Conservation (phyloP, 2,888 invertebrate species). For the Phyllotreta cruciferae region DNA sequence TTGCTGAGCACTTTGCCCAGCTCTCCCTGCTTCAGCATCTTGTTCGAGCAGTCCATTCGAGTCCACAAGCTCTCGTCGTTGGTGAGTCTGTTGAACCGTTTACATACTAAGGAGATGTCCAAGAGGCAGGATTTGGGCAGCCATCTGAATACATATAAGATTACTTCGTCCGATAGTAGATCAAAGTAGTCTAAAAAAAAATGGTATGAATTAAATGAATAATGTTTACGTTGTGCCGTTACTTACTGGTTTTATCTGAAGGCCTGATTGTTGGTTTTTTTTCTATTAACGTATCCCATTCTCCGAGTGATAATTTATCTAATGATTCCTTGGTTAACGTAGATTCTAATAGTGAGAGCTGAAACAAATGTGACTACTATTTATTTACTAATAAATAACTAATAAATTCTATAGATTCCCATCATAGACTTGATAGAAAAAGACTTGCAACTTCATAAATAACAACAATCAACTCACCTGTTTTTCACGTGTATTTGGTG, state of each 20-base stretch:
- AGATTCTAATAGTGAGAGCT: conserved; percentile 53
- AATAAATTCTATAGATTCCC: neutral
- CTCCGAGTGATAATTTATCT: conserved; percentile 50
- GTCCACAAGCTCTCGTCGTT: conserved; percentile 89
- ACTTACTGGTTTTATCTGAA: conserved; percentile 49
- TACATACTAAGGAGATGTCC: conserved; percentile 76
- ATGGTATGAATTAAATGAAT: neutral
- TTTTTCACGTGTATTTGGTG: conserved; percentile 47
- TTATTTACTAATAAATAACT: neutral
- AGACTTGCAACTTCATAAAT: neutral
- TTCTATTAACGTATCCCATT: conserved; percentile 50
- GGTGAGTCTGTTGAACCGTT: conserved; percentile 79
- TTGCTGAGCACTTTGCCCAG: conserved; percentile 78
- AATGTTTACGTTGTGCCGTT: too few species aligned
- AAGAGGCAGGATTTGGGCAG: conserved; percentile 79
- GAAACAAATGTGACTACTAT: conserved; percentile 36
- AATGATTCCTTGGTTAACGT: conserved; percentile 53
- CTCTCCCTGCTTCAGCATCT: conserved; percentile 71
- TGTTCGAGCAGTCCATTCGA: conserved; percentile 79
- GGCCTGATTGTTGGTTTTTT: conserved; percentile 44
- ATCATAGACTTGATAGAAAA: neutral
- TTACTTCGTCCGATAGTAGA: conserved; percentile 83
- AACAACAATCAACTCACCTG: conserved; percentile 39
- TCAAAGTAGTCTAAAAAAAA: conserved; percentile 70
- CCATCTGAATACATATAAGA: conserved; percentile 82